Base-by-base conservation (phyloP, 2,113 vertebrate genomes). In the Psittacus erithacus region DNA sequence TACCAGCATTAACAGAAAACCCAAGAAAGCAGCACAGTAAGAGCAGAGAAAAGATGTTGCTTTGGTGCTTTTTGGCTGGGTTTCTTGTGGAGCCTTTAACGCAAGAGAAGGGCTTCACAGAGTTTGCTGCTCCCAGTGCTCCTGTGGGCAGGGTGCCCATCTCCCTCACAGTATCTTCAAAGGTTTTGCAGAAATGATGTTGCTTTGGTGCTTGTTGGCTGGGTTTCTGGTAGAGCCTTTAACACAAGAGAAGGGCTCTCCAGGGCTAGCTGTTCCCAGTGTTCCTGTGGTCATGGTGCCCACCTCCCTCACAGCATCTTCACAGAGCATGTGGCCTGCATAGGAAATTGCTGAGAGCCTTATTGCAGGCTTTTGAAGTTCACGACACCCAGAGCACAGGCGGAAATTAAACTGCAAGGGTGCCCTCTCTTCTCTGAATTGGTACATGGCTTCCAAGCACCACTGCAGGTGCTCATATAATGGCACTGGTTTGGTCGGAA, bases 381-480 rank as follows among this genome's bases (percentile, higher is more conserved):
- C 59, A 7, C 6, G 27, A 33, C 20, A 19, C 28, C 16, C 29
- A n/a, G 82, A 87, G 4, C 5, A 2, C 47, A 53, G 28, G 44
- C 44, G 73, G 71, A 86, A 77, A 73, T 70, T 50, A 43, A 69
- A 62, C 23, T 29, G 31, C 41, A 13, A 35, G 49, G 2, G 7
- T 74, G 41, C 18, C 13, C 28, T 70, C 29, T 71, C 46, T 82
- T 62, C 74, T 89, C 87, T 63, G n/a, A 67, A 41, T 59, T 55
- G 49, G 25, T 29, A 69, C 14, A 7, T 47, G 39, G 22, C 24
- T 71, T 81, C 44, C 33, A 53, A 79, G 31, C 8, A 24, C 33
- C 0, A 0, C 17, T 22, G 7, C 22, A 69, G 22, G 38, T 0
- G 2, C 29, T 63, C 17, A 13, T 0, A 0, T 53, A 33, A 23